These are phyloP conservation scores for Caenorhabditis brenneri DNA, from an alignment of 1,140 invertebrate species.

Conservation along the genomic window DNA sequence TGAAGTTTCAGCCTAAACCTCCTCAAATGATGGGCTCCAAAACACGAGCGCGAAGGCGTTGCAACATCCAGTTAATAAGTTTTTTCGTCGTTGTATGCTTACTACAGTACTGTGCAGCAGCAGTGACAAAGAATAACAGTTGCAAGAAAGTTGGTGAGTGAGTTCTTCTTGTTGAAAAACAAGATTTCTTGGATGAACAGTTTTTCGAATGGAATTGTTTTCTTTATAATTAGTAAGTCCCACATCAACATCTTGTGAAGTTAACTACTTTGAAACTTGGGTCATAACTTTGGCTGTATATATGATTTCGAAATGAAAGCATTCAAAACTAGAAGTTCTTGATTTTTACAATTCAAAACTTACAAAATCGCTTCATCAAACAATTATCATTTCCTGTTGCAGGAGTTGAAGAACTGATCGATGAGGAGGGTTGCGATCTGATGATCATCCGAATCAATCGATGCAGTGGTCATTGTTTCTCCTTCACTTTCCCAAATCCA, in stretches of 20 bases:
- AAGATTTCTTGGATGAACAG: too few species aligned
- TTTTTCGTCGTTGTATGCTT: background rate
- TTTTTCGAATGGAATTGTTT: too few species aligned
- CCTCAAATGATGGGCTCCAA: constrained; percentile 43
- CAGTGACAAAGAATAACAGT: constrained; percentile 23
- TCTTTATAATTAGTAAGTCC: too few species aligned
- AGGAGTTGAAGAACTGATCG: constrained; percentile 45
- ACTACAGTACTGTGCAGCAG: constrained; percentile 8
- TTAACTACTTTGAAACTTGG: too few species aligned
- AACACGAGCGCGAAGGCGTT: constrained; percentile 27
- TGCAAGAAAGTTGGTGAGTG: constrained; percentile 48
- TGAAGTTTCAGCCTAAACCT: background rate
- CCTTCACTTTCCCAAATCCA: constrained; percentile 46
- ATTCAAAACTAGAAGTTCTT: too few species aligned
- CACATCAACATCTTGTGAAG: too few species aligned
- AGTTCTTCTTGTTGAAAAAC: too few species aligned
- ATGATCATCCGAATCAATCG: constrained; percentile 48
- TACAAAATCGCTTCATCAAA: background rate
- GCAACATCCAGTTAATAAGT: background rate
- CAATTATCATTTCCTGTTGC: background rate
- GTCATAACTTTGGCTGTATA: too few species aligned
- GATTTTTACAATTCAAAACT: too few species aligned
- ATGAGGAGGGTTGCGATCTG: constrained; percentile 50
- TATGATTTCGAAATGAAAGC: too few species aligned
- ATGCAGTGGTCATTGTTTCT: constrained; percentile 49